Base-by-base conservation (phyloP, 1,140 invertebrate genomes). In the Pseudobourletiella spinata region DNA sequence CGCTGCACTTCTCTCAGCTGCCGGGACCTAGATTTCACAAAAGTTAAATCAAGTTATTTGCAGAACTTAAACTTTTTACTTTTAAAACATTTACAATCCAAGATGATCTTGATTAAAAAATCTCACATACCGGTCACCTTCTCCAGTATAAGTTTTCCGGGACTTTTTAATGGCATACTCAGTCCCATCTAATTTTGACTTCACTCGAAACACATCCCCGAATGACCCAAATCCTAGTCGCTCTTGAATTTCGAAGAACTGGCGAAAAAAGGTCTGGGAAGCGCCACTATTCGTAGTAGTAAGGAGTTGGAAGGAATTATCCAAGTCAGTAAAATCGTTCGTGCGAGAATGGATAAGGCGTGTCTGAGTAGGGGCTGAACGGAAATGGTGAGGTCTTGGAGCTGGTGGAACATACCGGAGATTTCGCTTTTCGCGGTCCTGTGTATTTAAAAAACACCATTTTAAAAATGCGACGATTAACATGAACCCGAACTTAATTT, bases 171-270 rank as follows among this genome's bases (percentile, higher is more conserved):
- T 77, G 11, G 86, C 86, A 78, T 87, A 89, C 30, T 78, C 74
- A 43, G 77, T 76, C 1, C 80, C 79, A 77, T 88, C 84, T 68
- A 84, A 81, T 63, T 79, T 81, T 68, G 79, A 82, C 60, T 74
- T 75, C 1, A 83, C 85, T 73, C 82, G 81, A 68, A 81, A 87
- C 0, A 87, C 86, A 70, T 85, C 81, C 44, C 86, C 86, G 78
- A 87, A 88, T 3, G 84, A 86, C 15, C 86, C 86, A 70, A 81
- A 80, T 28, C 86, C 86, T 42, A 88, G 76, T 68, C 80, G 80
- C 22, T 75, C 74, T 39, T 82, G 72, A 29, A 83, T 76, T 29
- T 78, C 73, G 73, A 86, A 89, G 68, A 82, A 82, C 71, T 86
- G 84, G 35, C 85, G 78, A 68, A 86, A 79, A 64, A 81, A 82